A percentile compares a stretch with the other conserved stretches of the same genome.
Evolutionary conservation across 1,140 invertebrate species (phyloP).

Genomic region (Calosoma granatense): DNA sequence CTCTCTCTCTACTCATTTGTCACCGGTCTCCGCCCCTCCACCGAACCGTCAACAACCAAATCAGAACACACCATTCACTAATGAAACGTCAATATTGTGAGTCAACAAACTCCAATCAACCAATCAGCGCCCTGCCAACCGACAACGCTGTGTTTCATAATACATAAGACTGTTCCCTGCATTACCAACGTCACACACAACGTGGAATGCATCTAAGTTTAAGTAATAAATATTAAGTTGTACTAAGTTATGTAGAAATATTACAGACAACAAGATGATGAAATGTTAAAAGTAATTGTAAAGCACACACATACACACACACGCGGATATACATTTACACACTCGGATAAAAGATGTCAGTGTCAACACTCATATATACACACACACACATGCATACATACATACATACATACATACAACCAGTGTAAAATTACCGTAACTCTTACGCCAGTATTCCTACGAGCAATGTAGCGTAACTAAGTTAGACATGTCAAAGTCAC

Average conservation of each 20-base stretch:
- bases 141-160: slow-evolving; percentile 22
- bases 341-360: not conserved
- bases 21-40: not conserved
- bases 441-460: slow-evolving; percentile 32
- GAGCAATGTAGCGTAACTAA: slow-evolving; percentile 19
- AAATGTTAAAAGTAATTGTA: not conserved
- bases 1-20: not conserved
- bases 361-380: too few relatives aligned
- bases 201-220: slow-evolving; percentile 16
- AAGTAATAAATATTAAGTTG: slow-evolving; percentile 29
- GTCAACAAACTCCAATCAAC: too few relatives aligned
- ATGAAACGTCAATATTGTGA: too few relatives aligned
- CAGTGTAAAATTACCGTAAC: not conserved
- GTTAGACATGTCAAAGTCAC: slow-evolving; percentile 12
- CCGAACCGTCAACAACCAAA: slow-evolving; percentile 14
- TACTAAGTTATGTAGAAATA: slow-evolving; percentile 12
- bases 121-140: slow-evolving; percentile 25
- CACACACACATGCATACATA: slow-evolving; percentile 9
- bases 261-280: not conserved
- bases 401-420: not conserved
- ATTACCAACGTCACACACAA: slow-evolving; percentile 12
- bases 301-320: slow-evolving; percentile 7
- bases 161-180: slow-evolving; percentile 30
- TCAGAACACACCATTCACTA: too few relatives aligned
- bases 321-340: not conserved